Percentiles rank a stretch among this genome's conserved stretches.
phyloP scores from a whole-genome alignment of 2,113 vertebrate species.

The Hypocryptadius cinnamomeus region DNA sequence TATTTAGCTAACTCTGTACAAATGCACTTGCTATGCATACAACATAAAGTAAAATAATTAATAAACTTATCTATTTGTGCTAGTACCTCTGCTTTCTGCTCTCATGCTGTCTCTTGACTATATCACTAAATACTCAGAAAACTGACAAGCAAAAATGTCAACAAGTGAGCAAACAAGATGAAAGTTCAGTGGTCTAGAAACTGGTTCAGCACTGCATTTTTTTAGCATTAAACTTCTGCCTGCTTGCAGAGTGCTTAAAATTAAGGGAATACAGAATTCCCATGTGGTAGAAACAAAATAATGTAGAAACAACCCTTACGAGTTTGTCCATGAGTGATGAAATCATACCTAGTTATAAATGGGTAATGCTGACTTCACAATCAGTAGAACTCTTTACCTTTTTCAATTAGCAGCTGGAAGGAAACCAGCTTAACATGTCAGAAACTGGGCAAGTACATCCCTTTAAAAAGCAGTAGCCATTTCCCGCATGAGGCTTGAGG shows the following conservation, averaged over 20 bases:
- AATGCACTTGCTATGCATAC: not conserved
- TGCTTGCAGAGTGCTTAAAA: not conserved
- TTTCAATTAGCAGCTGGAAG: not conserved
- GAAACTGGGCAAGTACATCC: not conserved
- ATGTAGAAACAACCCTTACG: not conserved
- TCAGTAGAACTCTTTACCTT: not conserved
- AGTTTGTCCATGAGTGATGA: not conserved
- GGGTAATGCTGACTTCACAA: not conserved
- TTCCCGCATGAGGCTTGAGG: not conserved
- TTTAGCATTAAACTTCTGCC: not conserved
- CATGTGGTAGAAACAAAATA: not conserved
- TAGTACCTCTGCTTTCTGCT: not conserved
- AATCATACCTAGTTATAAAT: not conserved
- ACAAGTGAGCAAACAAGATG: not conserved
- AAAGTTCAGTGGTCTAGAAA: not conserved
- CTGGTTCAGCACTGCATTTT: not conserved
- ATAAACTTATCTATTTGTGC: not conserved
- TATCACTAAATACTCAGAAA: not conserved
- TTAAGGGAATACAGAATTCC: not conserved
- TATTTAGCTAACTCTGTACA: not conserved
- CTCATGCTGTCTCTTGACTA: not conserved
- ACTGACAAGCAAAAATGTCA: not conserved
- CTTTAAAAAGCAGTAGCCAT: not conserved
- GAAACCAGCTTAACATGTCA: not conserved
- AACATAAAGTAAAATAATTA: not conserved